Base-by-base conservation (phyloP, 2,797 vertebrate genomes). In the Sciurus carolinensis region DNA sequence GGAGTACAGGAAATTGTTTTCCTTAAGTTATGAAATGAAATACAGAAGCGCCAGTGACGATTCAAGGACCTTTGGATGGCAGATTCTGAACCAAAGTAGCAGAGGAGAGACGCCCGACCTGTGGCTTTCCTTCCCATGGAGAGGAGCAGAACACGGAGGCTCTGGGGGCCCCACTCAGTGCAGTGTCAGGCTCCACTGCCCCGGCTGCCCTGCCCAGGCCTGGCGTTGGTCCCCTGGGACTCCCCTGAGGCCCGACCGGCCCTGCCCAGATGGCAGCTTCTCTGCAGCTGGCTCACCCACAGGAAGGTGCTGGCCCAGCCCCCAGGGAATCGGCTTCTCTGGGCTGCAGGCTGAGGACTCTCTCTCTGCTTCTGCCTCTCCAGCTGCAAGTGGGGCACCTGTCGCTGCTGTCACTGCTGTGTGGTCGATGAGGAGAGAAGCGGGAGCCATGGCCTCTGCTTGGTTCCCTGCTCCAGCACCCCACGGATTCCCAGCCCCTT, bases 111-210 rank as follows among this genome's bases (percentile, higher is more conserved):
- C 36, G 22, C 39, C 7, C 12, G 12, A 3, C 24, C 13, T 30
- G 28, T 22, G 54, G 13, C 47, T 69, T 95, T 39, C 9, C 52
- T 18, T 84, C 4, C 5, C 69, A 15, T 18, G 10, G 36, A 93
- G 30, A 47, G 44, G 54, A 87, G 57, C 30, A 72, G 52, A 47
- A 64, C 8, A 13, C 6, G 14, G 92, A 81, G 42, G 36, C 33
- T 28, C 0, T 0, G 0, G 10, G 3, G 13, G 39, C 72, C 62
- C 28, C 33, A 47, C 15, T 39, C 64, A 13, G 26, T 3, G 36
- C 11, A 24, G 22, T 3, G 5, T 5, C 39, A 22, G 22, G 52
- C 52, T 69, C 13, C 2, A 1, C 33, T 10, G 22, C 44, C 39
- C 54, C 28, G 0, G 1, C 33, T 11, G 50, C 20, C 42, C 30